Conservation (phyloP, 2,888 invertebrate species). For the Caenorhabditis uteleia region DNA sequence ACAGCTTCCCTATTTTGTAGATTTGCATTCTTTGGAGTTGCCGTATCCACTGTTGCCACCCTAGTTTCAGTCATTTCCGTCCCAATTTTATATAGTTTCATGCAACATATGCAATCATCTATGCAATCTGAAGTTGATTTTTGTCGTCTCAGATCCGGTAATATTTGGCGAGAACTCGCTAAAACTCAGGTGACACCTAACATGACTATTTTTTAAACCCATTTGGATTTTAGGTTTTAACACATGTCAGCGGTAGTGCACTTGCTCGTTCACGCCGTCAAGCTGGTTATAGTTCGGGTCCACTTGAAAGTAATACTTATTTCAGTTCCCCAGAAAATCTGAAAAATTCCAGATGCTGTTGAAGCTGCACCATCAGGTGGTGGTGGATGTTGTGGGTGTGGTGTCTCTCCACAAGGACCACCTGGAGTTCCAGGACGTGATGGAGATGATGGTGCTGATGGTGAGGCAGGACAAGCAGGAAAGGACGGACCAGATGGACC, state of each 20-base stretch:
- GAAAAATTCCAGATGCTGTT: slow-evolving; percentile 29
- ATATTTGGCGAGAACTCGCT: slow-evolving; percentile 44
- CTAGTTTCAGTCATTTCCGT: slow-evolving; percentile 41
- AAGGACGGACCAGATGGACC: slow-evolving; percentile 56
- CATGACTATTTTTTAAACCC: neutral
- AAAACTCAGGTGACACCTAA: slow-evolving; percentile 29
- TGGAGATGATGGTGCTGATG: slow-evolving; percentile 59
- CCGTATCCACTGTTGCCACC: slow-evolving; percentile 42
- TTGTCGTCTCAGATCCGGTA: slow-evolving; percentile 42
- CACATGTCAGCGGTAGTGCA: slow-evolving; percentile 39
- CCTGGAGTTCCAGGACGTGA: slow-evolving; percentile 61
- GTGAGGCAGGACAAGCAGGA: slow-evolving; percentile 56
- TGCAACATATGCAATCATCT: slow-evolving; percentile 50
- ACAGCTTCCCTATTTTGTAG: slow-evolving; percentile 8
- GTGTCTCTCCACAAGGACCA: slow-evolving; percentile 54
- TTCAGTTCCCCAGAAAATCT: slow-evolving; percentile 8
- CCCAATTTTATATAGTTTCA: slow-evolving; percentile 51
- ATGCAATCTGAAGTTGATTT: slow-evolving; percentile 49
- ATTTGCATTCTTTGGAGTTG: slow-evolving; percentile 42
- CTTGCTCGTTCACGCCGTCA: slow-evolving; percentile 35
- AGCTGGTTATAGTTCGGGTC: slow-evolving; percentile 38
- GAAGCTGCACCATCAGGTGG: slow-evolving; percentile 40
- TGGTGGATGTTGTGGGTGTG: slow-evolving; percentile 56
- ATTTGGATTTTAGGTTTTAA: slow-evolving; percentile 20
- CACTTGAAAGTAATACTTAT: slow-evolving; percentile 28